A percentile compares a stretch with the other conserved stretches of the same genome.
Evolutionary conservation across 2,797 vertebrate genomes (phyloP).

Genomic region (Neosilurus mollespiculum): DNA sequence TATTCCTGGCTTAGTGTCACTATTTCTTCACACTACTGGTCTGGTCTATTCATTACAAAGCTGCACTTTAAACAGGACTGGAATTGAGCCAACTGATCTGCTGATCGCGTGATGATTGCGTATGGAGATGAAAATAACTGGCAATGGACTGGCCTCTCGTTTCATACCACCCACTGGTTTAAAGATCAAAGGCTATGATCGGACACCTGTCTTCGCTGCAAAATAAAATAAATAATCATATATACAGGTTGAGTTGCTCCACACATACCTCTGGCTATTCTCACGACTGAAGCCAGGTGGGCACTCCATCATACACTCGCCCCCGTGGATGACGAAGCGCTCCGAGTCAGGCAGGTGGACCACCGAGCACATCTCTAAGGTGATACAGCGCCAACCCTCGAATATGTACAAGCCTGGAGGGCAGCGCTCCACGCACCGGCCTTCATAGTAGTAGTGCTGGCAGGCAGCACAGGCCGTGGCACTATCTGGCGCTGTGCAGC

Average conservation of each 20-base stretch:
- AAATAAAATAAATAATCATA: neutral
- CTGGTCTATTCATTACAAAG: constrained; percentile 7
- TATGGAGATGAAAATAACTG: constrained; percentile 33
- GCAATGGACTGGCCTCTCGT: neutral
- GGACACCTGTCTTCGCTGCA: neutral
- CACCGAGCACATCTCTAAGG: constrained; percentile 82
- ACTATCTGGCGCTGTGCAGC: constrained; percentile 80
- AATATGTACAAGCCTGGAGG: constrained; percentile 88
- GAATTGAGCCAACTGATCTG: neutral
- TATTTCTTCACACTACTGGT: neutral
- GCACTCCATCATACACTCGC: constrained; percentile 91
- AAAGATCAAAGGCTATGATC: constrained; percentile 17
- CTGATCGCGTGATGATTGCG: constrained; percentile 1
- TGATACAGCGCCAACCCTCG: constrained; percentile 95
- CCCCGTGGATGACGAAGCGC: constrained; percentile 87
- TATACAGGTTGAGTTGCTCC: too few species aligned
- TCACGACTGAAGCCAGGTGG: constrained; percentile 89
- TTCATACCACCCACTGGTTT: neutral
- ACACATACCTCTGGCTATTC: constrained; percentile 80
- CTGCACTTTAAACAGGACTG: neutral
- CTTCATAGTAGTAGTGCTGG: constrained; percentile 86
- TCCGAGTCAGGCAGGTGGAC: constrained; percentile 78
- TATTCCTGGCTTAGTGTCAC: constrained; percentile 38
- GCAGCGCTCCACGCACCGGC: constrained; percentile 85
- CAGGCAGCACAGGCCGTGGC: constrained; percentile 88